A percentile compares a stretch with the other conserved stretches of the same genome.
Evolutionary conservation across 2,113 vertebrate genomes (phyloP).

Genomic region (Neodontobutis hainanensis): DNA sequence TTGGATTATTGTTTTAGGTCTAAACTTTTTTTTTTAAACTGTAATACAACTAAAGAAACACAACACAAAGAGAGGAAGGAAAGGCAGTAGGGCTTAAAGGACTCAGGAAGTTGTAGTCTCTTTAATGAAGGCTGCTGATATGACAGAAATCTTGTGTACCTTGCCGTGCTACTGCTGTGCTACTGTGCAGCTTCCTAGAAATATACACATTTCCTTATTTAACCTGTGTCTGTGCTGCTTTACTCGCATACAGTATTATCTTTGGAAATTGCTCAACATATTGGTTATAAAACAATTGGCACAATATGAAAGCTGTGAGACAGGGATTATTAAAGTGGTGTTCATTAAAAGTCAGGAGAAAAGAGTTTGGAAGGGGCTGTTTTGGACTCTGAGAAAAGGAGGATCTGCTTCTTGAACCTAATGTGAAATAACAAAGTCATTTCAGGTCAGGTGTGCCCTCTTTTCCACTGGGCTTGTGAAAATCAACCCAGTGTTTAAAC

Average conservation of each 20-base stretch:
- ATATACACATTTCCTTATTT: background rate
- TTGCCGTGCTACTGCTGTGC: background rate
- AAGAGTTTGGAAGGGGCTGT: background rate
- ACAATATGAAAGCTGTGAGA: slow-evolving; percentile 30
- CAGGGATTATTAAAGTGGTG: slow-evolving; percentile 26
- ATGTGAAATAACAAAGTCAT: slow-evolving; percentile 5
- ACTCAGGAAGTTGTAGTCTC: slow-evolving; percentile 46
- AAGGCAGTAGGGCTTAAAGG: slow-evolving; percentile 9
- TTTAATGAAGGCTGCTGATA: slow-evolving; percentile 30
- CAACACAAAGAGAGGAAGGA: slow-evolving; percentile 18
- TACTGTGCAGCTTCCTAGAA: background rate
- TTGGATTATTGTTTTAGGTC: background rate
- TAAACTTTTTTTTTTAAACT: background rate
- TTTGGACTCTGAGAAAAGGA: slow-evolving; percentile 15
- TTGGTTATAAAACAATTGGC: background rate
- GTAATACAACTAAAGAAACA: too few relatives aligned
- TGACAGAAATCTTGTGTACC: background rate
- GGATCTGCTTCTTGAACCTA: slow-evolving; percentile 4
- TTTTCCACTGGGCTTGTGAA: slow-evolving; percentile 1
- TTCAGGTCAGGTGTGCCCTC: background rate
- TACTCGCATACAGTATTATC: background rate
- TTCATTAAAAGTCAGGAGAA: slow-evolving; percentile 16
- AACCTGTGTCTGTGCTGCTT: too few relatives aligned
- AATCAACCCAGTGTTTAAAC: slow-evolving; percentile 19
- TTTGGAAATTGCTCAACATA: background rate